Conservation (phyloP, 2,888 invertebrate species). For the Melolontha melolontha region DNA sequence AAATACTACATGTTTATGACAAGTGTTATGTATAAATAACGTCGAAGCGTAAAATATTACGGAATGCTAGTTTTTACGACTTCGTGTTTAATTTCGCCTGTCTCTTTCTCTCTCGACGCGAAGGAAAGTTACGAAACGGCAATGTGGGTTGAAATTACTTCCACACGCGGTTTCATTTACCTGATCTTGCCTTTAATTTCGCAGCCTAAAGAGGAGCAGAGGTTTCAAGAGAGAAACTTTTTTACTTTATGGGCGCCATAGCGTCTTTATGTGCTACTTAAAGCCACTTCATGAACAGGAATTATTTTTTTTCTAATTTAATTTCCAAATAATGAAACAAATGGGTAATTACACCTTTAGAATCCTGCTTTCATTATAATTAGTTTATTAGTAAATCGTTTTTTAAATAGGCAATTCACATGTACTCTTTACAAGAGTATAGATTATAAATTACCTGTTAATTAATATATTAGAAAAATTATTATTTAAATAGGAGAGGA, state of each 20-base stretch:
- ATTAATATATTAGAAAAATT: too few relatives aligned
- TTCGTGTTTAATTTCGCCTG: constrained; percentile 23
- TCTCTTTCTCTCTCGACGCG: neutral
- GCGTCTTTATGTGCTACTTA: constrained; percentile 27
- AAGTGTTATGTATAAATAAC: constrained; percentile 31
- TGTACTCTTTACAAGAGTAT: too few relatives aligned
- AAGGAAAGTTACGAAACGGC: neutral
- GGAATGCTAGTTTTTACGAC: constrained; percentile 25
- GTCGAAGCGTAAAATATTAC: constrained; percentile 31
- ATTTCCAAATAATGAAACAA: too few relatives aligned
- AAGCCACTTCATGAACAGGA: constrained; percentile 4
- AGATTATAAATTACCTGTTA: too few relatives aligned
- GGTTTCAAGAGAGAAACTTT: constrained; percentile 28
- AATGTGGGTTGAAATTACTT: constrained; percentile 24
- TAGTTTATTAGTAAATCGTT: too few relatives aligned
- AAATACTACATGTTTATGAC: too few relatives aligned
- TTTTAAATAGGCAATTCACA: too few relatives aligned
- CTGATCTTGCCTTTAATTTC: constrained; percentile 28
- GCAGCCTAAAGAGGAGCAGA: neutral
- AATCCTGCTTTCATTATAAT: too few relatives aligned
- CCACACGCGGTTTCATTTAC: constrained; percentile 30
- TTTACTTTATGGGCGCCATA: constrained; percentile 19
- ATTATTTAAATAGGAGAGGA: too few relatives aligned
- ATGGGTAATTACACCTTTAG: too few relatives aligned
- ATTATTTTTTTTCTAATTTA: constrained; percentile 7